Evolutionary conservation across 2,888 invertebrate genomes (phyloP).

Genomic region (Lysandra coridon): DNA sequence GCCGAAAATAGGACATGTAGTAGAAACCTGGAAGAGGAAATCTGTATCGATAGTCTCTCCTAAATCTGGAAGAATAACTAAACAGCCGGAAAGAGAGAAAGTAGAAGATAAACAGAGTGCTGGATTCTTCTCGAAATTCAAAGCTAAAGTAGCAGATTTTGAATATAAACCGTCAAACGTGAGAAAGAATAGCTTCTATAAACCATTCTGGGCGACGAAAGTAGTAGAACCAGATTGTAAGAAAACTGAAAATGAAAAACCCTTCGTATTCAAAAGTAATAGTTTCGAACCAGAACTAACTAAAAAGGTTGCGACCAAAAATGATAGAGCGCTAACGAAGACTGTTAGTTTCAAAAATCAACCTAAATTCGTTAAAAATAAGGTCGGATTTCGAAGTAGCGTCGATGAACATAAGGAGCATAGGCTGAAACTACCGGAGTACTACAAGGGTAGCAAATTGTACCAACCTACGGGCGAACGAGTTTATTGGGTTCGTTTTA

Average conservation of each 20-base stretch:
- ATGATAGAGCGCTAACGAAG: conserved; percentile 36
- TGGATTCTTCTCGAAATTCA: conserved; percentile 59
- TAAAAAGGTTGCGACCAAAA: conserved; percentile 40
- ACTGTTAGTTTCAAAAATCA: background rate
- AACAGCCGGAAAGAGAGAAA: conserved; percentile 40
- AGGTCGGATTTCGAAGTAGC: background rate
- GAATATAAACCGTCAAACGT: conserved; percentile 60
- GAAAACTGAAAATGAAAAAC: background rate
- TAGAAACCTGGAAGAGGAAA: conserved; percentile 60
- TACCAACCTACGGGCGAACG: conserved; percentile 67
- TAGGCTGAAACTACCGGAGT: conserved; percentile 52
- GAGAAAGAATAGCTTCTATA: conserved; percentile 58
- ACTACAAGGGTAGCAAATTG: conserved; percentile 66
- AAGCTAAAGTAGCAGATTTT: conserved; percentile 62
- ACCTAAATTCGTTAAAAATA: background rate
- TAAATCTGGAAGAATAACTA: conserved; percentile 58
- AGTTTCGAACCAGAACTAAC: conserved; percentile 39
- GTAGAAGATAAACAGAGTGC: conserved; percentile 41
- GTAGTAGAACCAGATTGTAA: conserved; percentile 44
- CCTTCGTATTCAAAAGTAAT: background rate
- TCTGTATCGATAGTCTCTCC: conserved; percentile 65
- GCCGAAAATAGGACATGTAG: conserved; percentile 47
- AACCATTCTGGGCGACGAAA: conserved; percentile 68
- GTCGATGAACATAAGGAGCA: conserved; percentile 56
- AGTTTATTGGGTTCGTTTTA: conserved; percentile 67